Evolutionary conservation across 2,888 invertebrate species (phyloP).

Genomic region (Chloroclysta siterata): DNA sequence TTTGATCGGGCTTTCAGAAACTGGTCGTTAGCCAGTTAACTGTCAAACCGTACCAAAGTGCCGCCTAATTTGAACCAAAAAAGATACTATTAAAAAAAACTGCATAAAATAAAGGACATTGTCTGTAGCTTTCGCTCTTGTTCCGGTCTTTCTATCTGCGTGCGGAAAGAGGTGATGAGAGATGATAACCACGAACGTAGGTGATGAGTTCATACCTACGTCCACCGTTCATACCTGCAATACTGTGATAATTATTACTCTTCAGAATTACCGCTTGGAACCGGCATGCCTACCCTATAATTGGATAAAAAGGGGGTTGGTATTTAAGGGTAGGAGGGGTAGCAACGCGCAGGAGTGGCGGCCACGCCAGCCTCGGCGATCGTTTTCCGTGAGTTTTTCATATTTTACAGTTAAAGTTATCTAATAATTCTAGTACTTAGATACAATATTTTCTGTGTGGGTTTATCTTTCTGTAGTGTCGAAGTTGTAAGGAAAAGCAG

Average conservation of each 20-base stretch:
- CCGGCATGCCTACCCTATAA: slow-evolving; percentile 53
- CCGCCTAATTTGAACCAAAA: too few species aligned
- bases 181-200: too few species aligned
- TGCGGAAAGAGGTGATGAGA: too few species aligned
- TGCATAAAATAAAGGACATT: too few species aligned
- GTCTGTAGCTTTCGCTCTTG: too few species aligned
- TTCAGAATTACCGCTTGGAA: slow-evolving; percentile 45
- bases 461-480: not conserved
- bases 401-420: slow-evolving; percentile 10
- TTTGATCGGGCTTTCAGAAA: too few species aligned
- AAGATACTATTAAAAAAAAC: too few species aligned
- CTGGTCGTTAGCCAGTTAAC: too few species aligned
- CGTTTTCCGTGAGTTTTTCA: slow-evolving; percentile 60
- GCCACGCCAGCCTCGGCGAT: slow-evolving; percentile 66
- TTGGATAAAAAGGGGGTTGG: slow-evolving; percentile 59
- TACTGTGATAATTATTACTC: slow-evolving; percentile 5
- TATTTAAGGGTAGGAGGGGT: slow-evolving; percentile 59
- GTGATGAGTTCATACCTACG: slow-evolving; percentile 6
- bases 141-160: too few species aligned
- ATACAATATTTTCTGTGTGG: not conserved
- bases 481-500: not conserved
- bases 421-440: not conserved
- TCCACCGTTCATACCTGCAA: slow-evolving; percentile 5
- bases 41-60: too few species aligned
- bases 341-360: slow-evolving; percentile 68